phyloP scores from a whole-genome alignment of 2,113 vertebrate species.

The Rynchops niger region DNA sequence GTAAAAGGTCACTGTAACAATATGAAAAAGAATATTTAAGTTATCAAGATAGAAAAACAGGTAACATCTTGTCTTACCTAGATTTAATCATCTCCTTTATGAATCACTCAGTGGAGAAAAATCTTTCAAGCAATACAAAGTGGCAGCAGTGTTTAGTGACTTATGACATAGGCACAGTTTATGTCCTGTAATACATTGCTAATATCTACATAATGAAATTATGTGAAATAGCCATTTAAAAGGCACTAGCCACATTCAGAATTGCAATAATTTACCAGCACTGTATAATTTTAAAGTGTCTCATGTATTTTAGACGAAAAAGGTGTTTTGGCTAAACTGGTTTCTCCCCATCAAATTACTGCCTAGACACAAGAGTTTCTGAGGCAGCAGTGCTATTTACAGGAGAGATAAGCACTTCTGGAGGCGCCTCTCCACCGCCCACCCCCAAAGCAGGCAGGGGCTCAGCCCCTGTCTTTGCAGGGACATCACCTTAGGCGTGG shows the following conservation, averaged over 20 bases:
- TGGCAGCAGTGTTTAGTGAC: background rate
- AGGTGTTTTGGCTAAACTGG: background rate
- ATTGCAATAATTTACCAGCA: background rate
- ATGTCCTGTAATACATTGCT: background rate
- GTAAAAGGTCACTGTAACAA: background rate
- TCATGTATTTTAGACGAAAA: background rate
- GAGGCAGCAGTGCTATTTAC: background rate
- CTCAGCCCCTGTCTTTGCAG: background rate
- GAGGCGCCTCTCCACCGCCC: fast-evolving
- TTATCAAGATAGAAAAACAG: background rate
- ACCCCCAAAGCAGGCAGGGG: fast-evolving
- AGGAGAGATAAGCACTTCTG: background rate
- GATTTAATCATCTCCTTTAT: background rate
- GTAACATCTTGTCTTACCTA: background rate
- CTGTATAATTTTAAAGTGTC: background rate
- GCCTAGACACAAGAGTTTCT: background rate
- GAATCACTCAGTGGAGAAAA: background rate
- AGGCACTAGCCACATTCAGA: background rate
- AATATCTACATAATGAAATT: background rate
- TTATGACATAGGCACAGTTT: background rate
- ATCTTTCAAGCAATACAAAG: background rate
- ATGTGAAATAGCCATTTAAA: background rate
- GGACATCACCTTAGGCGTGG: fast-evolving
- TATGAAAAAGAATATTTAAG: background rate
- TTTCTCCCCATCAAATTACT: background rate